phyloP scores from a whole-genome alignment of 1,140 invertebrate species.

The Aporrectodea caliginosa region DNA sequence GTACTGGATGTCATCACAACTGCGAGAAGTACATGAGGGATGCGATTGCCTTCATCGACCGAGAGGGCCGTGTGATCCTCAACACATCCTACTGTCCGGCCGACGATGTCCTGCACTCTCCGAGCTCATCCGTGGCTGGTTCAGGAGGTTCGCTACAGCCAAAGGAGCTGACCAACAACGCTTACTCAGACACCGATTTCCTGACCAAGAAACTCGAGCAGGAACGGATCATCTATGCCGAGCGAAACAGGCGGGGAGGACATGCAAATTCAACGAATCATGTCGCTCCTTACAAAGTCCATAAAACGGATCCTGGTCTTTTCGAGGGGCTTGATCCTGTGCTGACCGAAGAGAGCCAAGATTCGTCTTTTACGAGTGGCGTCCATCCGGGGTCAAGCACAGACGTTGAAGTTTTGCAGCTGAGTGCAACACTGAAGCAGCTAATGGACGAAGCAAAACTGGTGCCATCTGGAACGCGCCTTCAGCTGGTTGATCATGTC shows the following conservation, averaged over 20 bases:
- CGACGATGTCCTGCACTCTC: background rate
- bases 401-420: background rate
- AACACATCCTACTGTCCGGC: background rate
- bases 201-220: background rate
- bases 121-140: background rate
- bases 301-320: background rate
- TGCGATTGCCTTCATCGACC: background rate
- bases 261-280: background rate
- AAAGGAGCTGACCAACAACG: background rate
- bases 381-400: background rate
- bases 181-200: background rate
- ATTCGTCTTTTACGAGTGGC: background rate
- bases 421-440: background rate
- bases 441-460: background rate
- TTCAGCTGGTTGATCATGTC: slow-evolving; percentile 45
- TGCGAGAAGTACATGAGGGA: background rate
- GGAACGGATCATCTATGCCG: background rate
- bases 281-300: background rate
- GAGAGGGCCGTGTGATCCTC: background rate
- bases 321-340: background rate
- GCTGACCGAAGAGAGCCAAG: background rate
- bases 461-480: background rate
- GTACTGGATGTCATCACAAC: background rate
- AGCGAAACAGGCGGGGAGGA: background rate
- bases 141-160: background rate